These are phyloP conservation scores for Phaethornis superciliosus DNA, from an alignment of 2,113 vertebrate species.

Conservation along the genomic window DNA sequence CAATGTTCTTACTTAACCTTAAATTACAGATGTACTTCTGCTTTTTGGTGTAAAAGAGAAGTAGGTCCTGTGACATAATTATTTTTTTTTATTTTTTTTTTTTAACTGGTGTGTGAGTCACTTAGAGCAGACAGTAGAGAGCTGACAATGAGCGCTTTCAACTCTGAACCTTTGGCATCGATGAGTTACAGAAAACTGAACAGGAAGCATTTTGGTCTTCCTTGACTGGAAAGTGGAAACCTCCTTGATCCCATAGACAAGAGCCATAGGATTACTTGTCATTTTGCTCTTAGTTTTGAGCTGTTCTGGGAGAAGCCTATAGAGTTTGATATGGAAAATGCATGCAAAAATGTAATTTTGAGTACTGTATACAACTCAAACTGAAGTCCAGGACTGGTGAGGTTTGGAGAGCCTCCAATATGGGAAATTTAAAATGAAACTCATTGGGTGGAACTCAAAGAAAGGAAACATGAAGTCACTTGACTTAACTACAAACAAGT, in stretches of 20 bases:
- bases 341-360: background rate
- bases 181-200: background rate
- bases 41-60: conserved; percentile 34
- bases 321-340: background rate
- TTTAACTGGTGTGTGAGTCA: background rate
- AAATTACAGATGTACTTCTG: background rate
- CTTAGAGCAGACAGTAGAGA: background rate
- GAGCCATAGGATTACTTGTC: background rate
- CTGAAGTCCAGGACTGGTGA: background rate
- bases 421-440: conserved; percentile 6
- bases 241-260: background rate
- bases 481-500: background rate
- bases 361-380: fast-evolving
- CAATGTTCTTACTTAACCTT: background rate
- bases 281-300: background rate
- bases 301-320: background rate
- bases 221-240: background rate
- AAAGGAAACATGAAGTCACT: background rate
- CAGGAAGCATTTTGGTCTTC: background rate
- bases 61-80: background rate
- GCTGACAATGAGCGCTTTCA: background rate
- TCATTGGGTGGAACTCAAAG: background rate
- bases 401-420: background rate
- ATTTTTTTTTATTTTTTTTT: background rate
- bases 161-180: background rate